Evolutionary conservation across 1,140 invertebrate genomes (phyloP), one percentile per base, ranked within the genome.

Genomic region (Papilio glaucus): DNA sequence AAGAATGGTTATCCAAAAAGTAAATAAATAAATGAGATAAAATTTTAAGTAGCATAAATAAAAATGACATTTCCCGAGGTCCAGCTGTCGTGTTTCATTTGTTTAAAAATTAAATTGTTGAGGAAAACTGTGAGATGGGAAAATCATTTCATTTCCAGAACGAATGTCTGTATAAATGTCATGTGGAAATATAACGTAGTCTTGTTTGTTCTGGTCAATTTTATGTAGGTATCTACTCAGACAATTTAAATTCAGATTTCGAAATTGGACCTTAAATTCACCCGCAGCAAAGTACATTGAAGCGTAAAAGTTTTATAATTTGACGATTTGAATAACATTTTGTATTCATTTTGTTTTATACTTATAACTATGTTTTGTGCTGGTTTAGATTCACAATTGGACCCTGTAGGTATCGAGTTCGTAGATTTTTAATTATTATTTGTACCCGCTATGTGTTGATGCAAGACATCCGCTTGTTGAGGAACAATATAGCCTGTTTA

Each of bases 21-120:
- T 33, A 33, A 33, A 33, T 33, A 33, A 33, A 33, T 33, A 33
- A 33, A 33, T 33, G 6, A 33, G 6, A 39, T 4, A 41, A 41
- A 57, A 24, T 12, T 26, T 49, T 18, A 7, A n/a, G 45, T 21
- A 21, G 6, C 24, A 29, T 13, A n/a, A 29, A 62, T 62, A 62
- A 37, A 62, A 60, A 60, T 6, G 53, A 26, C 21, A 62, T 62
- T 37, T 62, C 60, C 29, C 60, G 13, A 62, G 29, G 60, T 62
- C 29, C 60, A 24, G 13, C n/a, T n/a, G 60, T 62, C 60, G 33
- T n/a, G 60, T 29, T 3, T 12, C 60, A 33, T 62, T 65, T 65
- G 62, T 65, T 65, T 65, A 39, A 65, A 65, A 65, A 65, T 65
- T 65, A 65, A 65, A 39, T 65, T 65, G 29, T 65, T 37, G 62